These are phyloP conservation scores for Drosophila testacea DNA, from an alignment of 2,888 invertebrate species.

Conservation along the genomic window DNA sequence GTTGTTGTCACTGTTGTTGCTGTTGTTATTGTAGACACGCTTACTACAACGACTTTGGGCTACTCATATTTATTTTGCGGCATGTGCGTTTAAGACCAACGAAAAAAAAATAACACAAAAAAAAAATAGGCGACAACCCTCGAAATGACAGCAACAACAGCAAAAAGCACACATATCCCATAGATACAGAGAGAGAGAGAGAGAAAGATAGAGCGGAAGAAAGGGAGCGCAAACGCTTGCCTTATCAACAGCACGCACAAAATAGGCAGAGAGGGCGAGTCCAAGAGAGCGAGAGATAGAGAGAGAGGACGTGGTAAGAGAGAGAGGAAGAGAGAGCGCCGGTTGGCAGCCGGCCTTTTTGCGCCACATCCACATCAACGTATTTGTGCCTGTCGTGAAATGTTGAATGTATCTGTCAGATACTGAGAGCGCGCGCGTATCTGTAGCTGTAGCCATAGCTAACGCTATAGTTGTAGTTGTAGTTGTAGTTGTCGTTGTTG, in stretches of 20 bases:
- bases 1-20: constrained; percentile 28
- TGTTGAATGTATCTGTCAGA: constrained; percentile 59
- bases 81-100: constrained; percentile 51
- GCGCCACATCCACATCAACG: constrained; percentile 47
- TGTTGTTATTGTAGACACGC: constrained; percentile 37
- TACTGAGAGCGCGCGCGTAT: constrained; percentile 38
- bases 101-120: constrained; percentile 10
- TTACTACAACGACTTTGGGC: constrained; percentile 40
- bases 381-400: constrained; percentile 37
- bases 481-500: constrained; percentile 5
- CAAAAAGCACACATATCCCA: constrained; percentile 46
- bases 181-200: constrained; percentile 41
- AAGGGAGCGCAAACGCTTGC: constrained; percentile 24
- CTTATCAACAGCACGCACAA: constrained; percentile 33
- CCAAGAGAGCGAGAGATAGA: constrained; percentile 25
- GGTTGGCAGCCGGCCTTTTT: constrained; percentile 70
- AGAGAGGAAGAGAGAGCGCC: constrained; percentile 25
- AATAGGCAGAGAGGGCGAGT: constrained; percentile 12
- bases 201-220: constrained; percentile 25
- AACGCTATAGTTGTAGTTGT: constrained; percentile 7
- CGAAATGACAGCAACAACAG: constrained; percentile 10
- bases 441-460: constrained; percentile 16
- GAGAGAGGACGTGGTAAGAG: constrained; percentile 15
- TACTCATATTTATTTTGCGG: constrained; percentile 63
- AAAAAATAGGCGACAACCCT: constrained; percentile 63